phyloP scores from a whole-genome alignment of 2,888 invertebrate genomes.

The Leucoma salicis region DNA sequence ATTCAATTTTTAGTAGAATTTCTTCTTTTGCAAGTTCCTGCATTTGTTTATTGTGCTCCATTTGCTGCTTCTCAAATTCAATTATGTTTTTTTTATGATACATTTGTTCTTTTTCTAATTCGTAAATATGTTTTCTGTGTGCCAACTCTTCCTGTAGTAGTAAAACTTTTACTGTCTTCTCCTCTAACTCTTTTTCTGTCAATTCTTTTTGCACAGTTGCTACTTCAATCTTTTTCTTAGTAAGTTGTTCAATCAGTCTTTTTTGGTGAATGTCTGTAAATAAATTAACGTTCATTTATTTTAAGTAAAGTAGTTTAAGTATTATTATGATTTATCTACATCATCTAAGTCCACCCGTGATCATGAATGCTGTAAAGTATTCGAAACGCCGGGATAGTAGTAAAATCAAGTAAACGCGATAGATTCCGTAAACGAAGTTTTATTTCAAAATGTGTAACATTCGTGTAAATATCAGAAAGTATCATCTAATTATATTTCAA shows the following conservation, averaged over 20 bases:
- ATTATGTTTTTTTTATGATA: not conserved
- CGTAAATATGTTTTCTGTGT: constrained; percentile 1
- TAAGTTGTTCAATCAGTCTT: constrained; percentile 1
- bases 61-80: not conserved
- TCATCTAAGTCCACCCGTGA: too few relatives aligned
- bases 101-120: constrained; percentile 2
- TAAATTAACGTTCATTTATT: not conserved
- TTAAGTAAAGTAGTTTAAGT: not conserved
- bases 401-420: too few relatives aligned
- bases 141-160: constrained; percentile 1
- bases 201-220: constrained; percentile 4
- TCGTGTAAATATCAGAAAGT: too few relatives aligned
- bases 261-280: not conserved
- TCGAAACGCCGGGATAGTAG: too few relatives aligned
- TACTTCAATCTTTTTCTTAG: constrained; percentile 5
- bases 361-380: too few relatives aligned
- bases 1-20: constrained; percentile 5
- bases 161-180: not conserved
- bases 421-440: too few relatives aligned
- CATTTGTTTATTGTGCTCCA: not conserved
- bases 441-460: too few relatives aligned
- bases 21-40: constrained; percentile 4
- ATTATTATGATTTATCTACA: too few relatives aligned
- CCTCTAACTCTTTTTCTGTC: constrained; percentile 2
- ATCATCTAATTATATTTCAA: too few relatives aligned